Conservation (phyloP, 2,797 vertebrate genomes). For the Holocentrus rufus region DNA sequence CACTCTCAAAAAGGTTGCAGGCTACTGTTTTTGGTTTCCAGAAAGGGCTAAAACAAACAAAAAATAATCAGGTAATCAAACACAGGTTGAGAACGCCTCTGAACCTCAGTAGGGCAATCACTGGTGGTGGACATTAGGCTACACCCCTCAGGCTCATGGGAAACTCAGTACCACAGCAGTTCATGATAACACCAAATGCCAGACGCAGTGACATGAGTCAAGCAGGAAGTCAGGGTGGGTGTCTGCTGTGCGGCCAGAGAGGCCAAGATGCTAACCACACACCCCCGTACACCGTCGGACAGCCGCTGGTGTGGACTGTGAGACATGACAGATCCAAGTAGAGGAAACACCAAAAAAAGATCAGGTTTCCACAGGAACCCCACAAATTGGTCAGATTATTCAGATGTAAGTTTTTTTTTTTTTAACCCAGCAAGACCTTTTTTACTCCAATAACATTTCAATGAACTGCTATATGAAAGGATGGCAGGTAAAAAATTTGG, state of each 20-base stretch:
- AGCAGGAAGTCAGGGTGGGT: slow-evolving; percentile 80
- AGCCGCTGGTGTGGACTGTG: slow-evolving; percentile 61
- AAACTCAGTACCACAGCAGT: slow-evolving; percentile 70
- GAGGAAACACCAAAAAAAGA: slow-evolving; percentile 68
- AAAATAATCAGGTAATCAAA: slow-evolving; percentile 77
- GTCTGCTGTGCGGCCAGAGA: slow-evolving; percentile 73
- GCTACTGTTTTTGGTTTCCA: slow-evolving; percentile 76
- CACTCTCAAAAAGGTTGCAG: slow-evolving; percentile 64
- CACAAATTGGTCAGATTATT: slow-evolving; percentile 60
- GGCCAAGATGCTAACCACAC: slow-evolving; percentile 71
- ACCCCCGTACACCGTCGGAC: slow-evolving; percentile 49
- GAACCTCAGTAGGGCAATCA: slow-evolving; percentile 68
- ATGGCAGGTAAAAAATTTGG: slow-evolving; percentile 31
- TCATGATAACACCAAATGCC: slow-evolving; percentile 75
- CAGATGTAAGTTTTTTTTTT: slow-evolving; percentile 30
- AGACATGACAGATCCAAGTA: slow-evolving; percentile 62
- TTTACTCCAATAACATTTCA: slow-evolving; percentile 40
- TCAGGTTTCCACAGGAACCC: slow-evolving; percentile 60
- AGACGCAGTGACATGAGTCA: slow-evolving; percentile 77
- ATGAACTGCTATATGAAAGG: slow-evolving; percentile 20
- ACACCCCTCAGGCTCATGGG: slow-evolving; percentile 75
- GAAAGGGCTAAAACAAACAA: slow-evolving; percentile 77
- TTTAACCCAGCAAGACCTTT: slow-evolving; percentile 13
- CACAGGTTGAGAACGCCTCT: slow-evolving; percentile 72
- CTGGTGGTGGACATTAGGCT: slow-evolving; percentile 60